Percentiles rank a stretch among this genome's conserved stretches.
phyloP scores from a whole-genome alignment of 1,140 invertebrate species.

The Acyrthosiphon pisum region DNA sequence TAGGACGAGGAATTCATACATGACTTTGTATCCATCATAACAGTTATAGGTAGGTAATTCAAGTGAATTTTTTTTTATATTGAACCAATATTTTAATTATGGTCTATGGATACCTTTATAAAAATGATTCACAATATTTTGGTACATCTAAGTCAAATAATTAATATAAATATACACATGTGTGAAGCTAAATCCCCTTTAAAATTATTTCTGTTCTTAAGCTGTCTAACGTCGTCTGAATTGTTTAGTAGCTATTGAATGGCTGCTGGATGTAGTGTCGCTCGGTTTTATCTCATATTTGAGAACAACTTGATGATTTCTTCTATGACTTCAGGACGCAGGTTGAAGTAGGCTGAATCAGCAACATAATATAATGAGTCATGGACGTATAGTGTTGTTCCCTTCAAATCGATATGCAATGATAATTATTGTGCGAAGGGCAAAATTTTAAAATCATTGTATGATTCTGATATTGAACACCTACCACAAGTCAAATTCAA shows the following conservation, averaged over 20 bases:
- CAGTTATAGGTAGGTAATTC: too few species aligned
- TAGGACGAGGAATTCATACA: too few species aligned
- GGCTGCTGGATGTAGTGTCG: neutral
- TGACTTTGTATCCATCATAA: too few species aligned
- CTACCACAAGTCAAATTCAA: neutral
- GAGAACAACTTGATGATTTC: neutral
- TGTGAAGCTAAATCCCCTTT: neutral
- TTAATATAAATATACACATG: neutral
- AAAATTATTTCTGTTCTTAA: neutral
- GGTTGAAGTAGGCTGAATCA: neutral
- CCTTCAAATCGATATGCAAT: neutral
- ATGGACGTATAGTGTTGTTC: too few species aligned
- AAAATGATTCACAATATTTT: neutral
- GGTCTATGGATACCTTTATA: too few species aligned
- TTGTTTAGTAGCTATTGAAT: neutral
- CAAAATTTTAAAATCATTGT: neutral
- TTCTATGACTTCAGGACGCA: too few species aligned
- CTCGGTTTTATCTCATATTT: neutral
- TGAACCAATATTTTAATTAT: too few species aligned
- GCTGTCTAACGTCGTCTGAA: neutral
- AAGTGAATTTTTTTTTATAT: neutral
- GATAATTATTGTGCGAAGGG: neutral
- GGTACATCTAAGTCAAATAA: neutral
- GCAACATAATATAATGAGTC: neutral
- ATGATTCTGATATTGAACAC: neutral